Percentiles rank a stretch among this genome's conserved stretches.
Conservation (phyloP, 2,888 invertebrate species). For the Nomada fabriciana region DNA sequence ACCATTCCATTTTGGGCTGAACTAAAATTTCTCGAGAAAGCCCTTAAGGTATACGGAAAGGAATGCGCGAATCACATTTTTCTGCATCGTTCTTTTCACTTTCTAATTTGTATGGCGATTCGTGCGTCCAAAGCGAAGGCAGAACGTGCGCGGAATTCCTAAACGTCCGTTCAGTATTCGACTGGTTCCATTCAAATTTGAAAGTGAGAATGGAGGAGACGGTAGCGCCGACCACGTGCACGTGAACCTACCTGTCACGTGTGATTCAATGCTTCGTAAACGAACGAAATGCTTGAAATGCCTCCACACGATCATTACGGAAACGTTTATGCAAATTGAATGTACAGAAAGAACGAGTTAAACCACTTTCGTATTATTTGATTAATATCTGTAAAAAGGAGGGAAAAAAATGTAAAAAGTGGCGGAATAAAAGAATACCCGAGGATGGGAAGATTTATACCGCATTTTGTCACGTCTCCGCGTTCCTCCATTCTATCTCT, state of each 20-base stretch:
- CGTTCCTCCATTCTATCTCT: not conserved
- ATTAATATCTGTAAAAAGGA: not conserved
- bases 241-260: conserved; percentile 20
- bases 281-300: conserved; percentile 13
- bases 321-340: not conserved
- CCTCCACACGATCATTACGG: not conserved
- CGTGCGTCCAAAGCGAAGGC: conserved; percentile 41
- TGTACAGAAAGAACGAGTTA: not conserved
- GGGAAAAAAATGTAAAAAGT: not conserved
- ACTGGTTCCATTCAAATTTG: conserved; percentile 48
- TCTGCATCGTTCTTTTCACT: conserved; percentile 35
- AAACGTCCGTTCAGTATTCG: conserved; percentile 10
- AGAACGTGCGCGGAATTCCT: conserved; percentile 44
- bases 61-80: conserved; percentile 14
- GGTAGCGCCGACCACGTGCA: conserved; percentile 28
- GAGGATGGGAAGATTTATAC: not conserved
- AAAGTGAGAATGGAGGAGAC: conserved; percentile 44
- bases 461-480: not conserved
- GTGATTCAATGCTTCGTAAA: conserved; percentile 25
- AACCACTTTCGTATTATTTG: not conserved
- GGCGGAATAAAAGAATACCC: not conserved
- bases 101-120: conserved; percentile 30
- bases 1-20: not conserved
- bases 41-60: not conserved
- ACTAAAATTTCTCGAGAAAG: not conserved